phyloP scores from a whole-genome alignment of 2,888 invertebrate species.

The Therioaphis trifolii region DNA sequence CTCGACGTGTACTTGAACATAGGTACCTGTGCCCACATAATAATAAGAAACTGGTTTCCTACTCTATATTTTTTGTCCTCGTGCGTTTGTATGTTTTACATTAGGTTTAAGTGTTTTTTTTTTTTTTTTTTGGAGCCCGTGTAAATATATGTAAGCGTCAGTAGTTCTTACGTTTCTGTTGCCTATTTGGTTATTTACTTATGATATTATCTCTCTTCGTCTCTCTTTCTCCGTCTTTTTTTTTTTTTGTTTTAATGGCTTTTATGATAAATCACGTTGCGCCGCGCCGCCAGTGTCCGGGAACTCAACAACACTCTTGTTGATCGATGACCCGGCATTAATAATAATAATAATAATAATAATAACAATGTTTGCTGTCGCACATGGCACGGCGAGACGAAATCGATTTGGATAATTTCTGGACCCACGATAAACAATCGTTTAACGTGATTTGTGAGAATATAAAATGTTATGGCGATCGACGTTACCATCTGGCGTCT shows the following conservation, averaged over 20 bases:
- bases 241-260: neutral
- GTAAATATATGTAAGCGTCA: neutral
- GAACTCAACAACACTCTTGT: neutral
- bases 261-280: neutral
- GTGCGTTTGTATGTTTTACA: neutral
- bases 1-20: too few relatives aligned
- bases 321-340: conserved; percentile 26
- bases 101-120: neutral
- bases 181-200: neutral
- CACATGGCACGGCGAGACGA: neutral
- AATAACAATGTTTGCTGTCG: neutral
- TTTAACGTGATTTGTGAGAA: neutral
- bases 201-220: neutral
- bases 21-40: neutral
- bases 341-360: conserved; percentile 1
- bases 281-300: neutral
- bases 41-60: conserved; percentile 17
- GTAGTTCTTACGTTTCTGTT: conserved; percentile 7
- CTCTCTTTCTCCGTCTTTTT: too few relatives aligned
- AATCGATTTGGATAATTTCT: neutral
- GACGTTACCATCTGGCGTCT: too few relatives aligned
- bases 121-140: neutral
- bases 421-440: neutral
- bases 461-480: neutral
- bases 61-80: neutral